Evolutionary conservation across 2,797 vertebrate species (phyloP).

Genomic region (Tachyglossus aculeatus): DNA sequence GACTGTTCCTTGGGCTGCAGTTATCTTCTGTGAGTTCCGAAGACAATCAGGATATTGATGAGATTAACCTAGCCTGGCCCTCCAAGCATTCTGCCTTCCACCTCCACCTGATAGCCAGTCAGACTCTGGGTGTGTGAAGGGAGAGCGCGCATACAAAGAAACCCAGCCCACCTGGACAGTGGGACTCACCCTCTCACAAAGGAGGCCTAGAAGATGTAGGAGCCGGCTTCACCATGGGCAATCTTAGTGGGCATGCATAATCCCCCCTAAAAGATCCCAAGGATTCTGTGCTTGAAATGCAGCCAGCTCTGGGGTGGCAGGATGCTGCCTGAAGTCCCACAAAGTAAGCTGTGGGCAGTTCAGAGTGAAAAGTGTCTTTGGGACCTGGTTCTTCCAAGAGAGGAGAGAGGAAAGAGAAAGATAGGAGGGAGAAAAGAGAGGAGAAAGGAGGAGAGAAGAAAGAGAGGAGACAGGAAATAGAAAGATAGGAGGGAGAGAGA

Average conservation of each 20-base stretch:
- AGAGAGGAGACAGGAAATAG: no score
- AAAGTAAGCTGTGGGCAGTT: background rate
- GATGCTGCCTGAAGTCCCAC: constrained; percentile 5
- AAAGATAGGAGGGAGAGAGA: no score
- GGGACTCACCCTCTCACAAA: constrained; percentile 22
- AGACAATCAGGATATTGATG: constrained; percentile 73
- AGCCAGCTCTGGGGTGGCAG: constrained; percentile 11
- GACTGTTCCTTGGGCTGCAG: constrained; percentile 64
- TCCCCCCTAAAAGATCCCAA: constrained; percentile 40
- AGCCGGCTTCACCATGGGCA: constrained; percentile 24
- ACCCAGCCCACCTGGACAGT: background rate
- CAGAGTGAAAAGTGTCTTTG: constrained; percentile 35
- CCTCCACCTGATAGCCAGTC: constrained; percentile 16
- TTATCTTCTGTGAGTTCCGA: constrained; percentile 62
- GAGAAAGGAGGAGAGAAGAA: no score
- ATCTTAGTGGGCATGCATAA: constrained; percentile 9
- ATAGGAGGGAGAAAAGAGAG: no score
- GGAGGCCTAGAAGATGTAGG: constrained; percentile 4
- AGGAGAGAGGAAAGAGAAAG: no score
- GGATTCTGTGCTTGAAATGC: constrained; percentile 11
- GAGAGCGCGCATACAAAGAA: constrained; percentile 75
- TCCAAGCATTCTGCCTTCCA: constrained; percentile 23
- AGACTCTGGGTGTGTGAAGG: constrained; percentile 6
- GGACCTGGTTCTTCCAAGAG: constrained; percentile 32
- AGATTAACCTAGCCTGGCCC: constrained; percentile 61